Base-by-base conservation (phyloP, 2,113 vertebrate species). In the Urocynchramus pylzowi region DNA sequence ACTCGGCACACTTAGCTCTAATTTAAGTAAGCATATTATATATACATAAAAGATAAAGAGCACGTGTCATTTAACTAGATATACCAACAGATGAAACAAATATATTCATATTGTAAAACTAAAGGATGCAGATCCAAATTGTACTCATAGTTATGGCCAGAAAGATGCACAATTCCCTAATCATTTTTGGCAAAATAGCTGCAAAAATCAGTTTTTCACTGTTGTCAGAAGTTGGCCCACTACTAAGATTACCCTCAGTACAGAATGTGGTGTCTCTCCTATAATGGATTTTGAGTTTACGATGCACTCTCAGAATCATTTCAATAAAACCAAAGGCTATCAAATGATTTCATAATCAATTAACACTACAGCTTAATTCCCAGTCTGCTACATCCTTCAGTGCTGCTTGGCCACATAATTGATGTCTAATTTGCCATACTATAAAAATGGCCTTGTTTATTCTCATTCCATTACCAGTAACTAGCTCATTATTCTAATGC, bases 271-370 rank as follows among this genome's bases (percentile, higher is more conserved):
- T 73, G 31, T 49, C 82, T 79, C 49, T 84, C n/a, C 56, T 37
- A 6, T 65, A 85, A 96, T 84, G 57, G 93, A 94, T 93, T 94
- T 86, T 75, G 90, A 82, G 80, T 92, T 92, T 89, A 89, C 9
- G 37, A 89, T 89, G 88, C 76, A 78, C 76, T 87, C 82, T 74
- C 69, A 96, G 49, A 96, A 96, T 79, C 22, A 90, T 75, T 96
- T 94, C 53, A 75, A 33, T 89, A 92, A 94, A 96, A 84, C 64
- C 69, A 93, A 89, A 84, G 80, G 80, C 77, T 94, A 96, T 93
- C 88, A 84, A 96, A 94, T 89, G 41, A 89, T 95, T 97, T 94
- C 93, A 96, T 95, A 96, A 96, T 94, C 96, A 95, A 95, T 95
- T 96, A 97, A 96, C 93, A 95, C 88, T 89, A 49, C 65, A 79